Base-by-base conservation (phyloP, 1,140 invertebrate genomes). In the Papilio aristodemus region DNA sequence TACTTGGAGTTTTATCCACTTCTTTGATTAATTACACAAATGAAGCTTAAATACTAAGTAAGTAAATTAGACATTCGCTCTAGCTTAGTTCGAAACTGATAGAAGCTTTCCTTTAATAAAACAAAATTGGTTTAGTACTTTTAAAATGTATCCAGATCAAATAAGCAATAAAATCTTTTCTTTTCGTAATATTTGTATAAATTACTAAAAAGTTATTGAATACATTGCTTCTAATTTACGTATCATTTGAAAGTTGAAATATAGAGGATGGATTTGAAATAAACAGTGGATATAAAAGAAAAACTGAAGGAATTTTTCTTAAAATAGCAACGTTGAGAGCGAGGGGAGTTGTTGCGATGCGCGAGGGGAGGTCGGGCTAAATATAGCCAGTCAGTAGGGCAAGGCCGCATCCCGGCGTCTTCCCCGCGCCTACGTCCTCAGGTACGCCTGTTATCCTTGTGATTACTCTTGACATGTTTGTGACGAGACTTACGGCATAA, bases 301-400 rank as follows among this genome's bases (percentile, higher is more conserved):
- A 39, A 6, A n/a, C 19, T 75, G 64, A 62, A 75, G 59, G 72
- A 57, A 69, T 59, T 71, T n/a, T 71, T 75, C 77, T 83, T 75
- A 80, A 84, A 89, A 86, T 85, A 87, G 86, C 77, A 71, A 71
- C 77, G 84, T 83, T 82, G 80, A 82, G 75, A 74, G 76, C 68
- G 46, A 54, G 46, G 46, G 46, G 46, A 54, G 22, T 54, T 54
- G 46, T 54, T 54, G 46, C 70, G 75, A 57, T 46, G 68, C 69
- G 80, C 68, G 71, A 68, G 68, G 71, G 58, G 71, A 71, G 76
- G 72, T 70, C 70, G 75, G 62, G 76, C 85, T 87, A 87, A 79
- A 89, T 79, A 85, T 89, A 89, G 86, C 82, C 79, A 82, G 78
- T 71, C 79, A 83, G 70, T 85, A 67, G 79, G 79, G 70, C 84